These are phyloP conservation scores for Nomada fabriciana DNA, from an alignment of 2,888 invertebrate species.

Conservation along the genomic window DNA sequence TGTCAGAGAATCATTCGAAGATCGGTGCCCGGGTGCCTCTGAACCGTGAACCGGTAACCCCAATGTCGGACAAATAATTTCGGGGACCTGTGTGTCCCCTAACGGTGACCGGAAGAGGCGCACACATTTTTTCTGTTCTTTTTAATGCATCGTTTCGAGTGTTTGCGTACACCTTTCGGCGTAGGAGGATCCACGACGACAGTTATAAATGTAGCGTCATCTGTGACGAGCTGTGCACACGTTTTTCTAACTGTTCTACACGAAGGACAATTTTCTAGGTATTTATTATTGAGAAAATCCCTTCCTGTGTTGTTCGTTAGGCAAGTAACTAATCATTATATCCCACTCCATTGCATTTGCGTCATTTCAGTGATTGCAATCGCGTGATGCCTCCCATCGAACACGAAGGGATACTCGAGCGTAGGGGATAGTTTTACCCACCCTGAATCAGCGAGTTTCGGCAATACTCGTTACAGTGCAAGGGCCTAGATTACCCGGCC, in stretches of 20 bases:
- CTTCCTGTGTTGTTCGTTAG: not conserved
- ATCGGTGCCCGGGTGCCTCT: slow-evolving; percentile 46
- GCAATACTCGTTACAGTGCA: slow-evolving; percentile 31
- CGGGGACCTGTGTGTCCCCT: slow-evolving; percentile 42
- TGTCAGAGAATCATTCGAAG: slow-evolving; percentile 51
- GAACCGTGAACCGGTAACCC: slow-evolving; percentile 69
- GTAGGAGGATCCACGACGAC: not conserved
- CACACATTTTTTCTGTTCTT: slow-evolving; percentile 28
- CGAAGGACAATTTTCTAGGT: no score
- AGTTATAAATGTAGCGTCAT: not conserved
- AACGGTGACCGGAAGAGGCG: slow-evolving; percentile 69
- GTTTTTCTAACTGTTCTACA: no score
- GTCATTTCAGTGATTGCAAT: slow-evolving; percentile 11
- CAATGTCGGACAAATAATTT: slow-evolving; percentile 57
- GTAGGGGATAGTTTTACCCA: slow-evolving; percentile 47
- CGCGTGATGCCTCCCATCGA: slow-evolving; percentile 27
- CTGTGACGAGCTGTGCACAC: no score
- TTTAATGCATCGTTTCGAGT: no score
- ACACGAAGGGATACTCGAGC: slow-evolving; percentile 33
- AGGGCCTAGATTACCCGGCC: slow-evolving; percentile 69
- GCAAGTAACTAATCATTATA: not conserved
- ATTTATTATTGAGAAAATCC: not conserved
- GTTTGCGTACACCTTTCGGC: slow-evolving; percentile 30
- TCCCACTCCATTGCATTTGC: not conserved
- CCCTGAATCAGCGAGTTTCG: slow-evolving; percentile 23